Base-by-base conservation (phyloP, 2,113 vertebrate species). In the Hyperopisus bebe region DNA sequence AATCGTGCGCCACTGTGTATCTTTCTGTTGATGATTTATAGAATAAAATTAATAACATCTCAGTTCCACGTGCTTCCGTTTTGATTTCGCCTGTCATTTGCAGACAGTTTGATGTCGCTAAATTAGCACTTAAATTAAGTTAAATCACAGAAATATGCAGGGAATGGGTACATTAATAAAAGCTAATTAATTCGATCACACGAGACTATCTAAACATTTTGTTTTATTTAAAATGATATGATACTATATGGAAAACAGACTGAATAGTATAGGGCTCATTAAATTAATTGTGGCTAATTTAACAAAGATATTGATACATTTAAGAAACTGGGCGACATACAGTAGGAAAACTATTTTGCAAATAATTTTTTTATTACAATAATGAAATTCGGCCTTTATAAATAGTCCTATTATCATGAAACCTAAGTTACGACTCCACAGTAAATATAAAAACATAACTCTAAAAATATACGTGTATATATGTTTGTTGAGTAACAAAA, bases 1-100 rank as follows among this genome's bases (percentile, higher is more conserved):
- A 96, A 96, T 97, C 97, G 94, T 95, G 95, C 95, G 94, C 94
- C 94, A 96, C 95, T 97, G 97, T 98, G 97, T 98, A 97, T 97
- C 97, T 97, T 98, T 96, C 97, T 96, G 98, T 98, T 97, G 98
- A 98, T 98, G 97, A 98, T 98, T 98, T 98, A 98, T 98, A 98
- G 97, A 96, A 98, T 97, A 97, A 98, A 99, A 97, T 98, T 98
- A 98, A 98, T 98, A 97, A 97, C 96, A 96, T 96, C 94, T 95
- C 91, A 91, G 93, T 95, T 96, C 96, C 98, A 98, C 98, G 97
- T 98, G 97, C 94, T 95, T 96, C 92, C 93, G 96, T 96, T 96
- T 94, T 93, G 94, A 93, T 94, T 93, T 93, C 93, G 15, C 13
- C 47, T 53, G 48, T 44, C 77, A 80, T 48, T 39, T 51, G 31